phyloP scores from a whole-genome alignment of 2,113 vertebrate species.

The Ceuthmochares aereus region DNA sequence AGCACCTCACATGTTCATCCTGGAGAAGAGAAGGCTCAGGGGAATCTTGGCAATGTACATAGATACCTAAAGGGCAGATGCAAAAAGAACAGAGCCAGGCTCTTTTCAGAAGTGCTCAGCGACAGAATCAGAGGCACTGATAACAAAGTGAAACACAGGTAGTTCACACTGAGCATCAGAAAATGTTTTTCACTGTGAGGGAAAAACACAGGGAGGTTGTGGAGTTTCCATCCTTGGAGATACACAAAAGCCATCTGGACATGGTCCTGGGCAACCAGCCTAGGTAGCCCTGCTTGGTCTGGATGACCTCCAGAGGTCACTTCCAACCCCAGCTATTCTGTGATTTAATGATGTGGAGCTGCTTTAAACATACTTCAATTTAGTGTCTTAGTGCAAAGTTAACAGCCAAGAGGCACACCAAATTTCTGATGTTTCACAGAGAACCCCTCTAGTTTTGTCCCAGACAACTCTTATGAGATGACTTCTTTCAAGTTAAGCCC shows the following conservation, averaged over 20 bases:
- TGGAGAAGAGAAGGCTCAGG: background rate
- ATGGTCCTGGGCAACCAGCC: accelerated
- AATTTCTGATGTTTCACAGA: background rate
- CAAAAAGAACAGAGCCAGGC: background rate
- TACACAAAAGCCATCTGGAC: background rate
- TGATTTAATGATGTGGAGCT: background rate
- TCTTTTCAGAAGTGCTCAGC: background rate
- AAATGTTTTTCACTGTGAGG: background rate
- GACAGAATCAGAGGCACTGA: background rate
- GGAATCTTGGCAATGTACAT: background rate
- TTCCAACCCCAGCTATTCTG: background rate
- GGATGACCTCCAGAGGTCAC: background rate
- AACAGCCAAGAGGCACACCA: background rate
- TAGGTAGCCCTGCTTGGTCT: background rate
- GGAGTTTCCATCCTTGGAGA: background rate
- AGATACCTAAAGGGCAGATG: background rate
- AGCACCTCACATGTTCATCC: background rate
- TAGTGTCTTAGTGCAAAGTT: background rate
- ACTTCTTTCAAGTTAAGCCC: background rate
- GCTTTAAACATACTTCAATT: background rate
- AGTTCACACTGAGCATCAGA: background rate
- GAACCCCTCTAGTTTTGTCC: background rate
- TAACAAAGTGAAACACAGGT: background rate
- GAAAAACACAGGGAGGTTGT: background rate
- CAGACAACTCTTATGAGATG: background rate